phyloP scores from a whole-genome alignment of 2,888 invertebrate genomes.

The Aphodius granarius region DNA sequence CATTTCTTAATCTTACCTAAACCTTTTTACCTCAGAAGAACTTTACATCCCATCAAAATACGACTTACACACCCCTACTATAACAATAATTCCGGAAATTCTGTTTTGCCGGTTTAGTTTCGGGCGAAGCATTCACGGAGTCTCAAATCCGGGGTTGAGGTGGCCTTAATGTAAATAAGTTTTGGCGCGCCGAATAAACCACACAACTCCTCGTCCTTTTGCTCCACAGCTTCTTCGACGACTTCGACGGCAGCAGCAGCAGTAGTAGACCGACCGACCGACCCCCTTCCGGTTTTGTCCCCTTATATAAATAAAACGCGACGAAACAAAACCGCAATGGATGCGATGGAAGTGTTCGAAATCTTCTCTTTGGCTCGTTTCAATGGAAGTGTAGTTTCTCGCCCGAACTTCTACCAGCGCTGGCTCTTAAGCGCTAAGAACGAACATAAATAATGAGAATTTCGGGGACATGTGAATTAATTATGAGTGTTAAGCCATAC shows the following conservation, averaged over 20 bases:
- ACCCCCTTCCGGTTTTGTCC: neutral
- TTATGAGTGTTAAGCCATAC: conserved; percentile 13
- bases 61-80: neutral
- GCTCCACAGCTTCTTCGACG: neutral
- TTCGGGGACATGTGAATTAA: conserved; percentile 30
- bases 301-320: neutral
- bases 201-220: neutral
- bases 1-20: no score
- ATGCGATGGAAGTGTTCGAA: conserved; percentile 1
- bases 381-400: conserved; percentile 16
- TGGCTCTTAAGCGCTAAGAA: conserved; percentile 12
- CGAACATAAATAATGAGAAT: conserved; percentile 31
- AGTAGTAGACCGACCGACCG: neutral
- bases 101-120: neutral
- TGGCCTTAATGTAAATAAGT: neutral
- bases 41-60: neutral
- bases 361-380: conserved; percentile 1
- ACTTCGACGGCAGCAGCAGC: neutral
- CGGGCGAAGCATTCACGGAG: neutral
- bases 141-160: neutral
- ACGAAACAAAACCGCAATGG: conserved; percentile 1
- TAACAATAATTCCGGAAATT: neutral
- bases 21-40: no score
- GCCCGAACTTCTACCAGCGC: conserved; percentile 1
- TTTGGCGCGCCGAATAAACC: conserved; percentile 5